phyloP scores from a whole-genome alignment of 2,888 invertebrate genomes.

The Hipparchia sbordonii region DNA sequence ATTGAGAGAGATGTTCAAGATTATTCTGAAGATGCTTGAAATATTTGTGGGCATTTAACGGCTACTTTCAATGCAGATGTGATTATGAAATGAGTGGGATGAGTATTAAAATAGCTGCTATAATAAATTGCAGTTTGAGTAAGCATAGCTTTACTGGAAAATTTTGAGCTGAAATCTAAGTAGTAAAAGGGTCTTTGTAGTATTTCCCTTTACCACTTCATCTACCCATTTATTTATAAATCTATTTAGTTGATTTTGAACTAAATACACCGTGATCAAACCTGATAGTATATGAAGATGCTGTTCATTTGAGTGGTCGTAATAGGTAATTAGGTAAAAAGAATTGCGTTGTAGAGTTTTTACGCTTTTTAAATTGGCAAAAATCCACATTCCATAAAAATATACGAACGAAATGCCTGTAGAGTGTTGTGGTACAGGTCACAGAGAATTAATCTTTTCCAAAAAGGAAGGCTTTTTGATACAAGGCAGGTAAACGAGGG shows the following conservation, averaged over 20 bases:
- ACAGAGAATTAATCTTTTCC: too few species aligned
- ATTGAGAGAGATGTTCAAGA: conserved; percentile 30
- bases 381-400: not conserved
- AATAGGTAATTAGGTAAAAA: conserved; percentile 2
- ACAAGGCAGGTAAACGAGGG: too few species aligned
- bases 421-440: too few species aligned
- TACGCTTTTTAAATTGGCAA: not conserved
- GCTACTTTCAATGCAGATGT: not conserved
- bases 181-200: too few species aligned
- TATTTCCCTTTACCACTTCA: too few species aligned
- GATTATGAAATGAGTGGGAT: not conserved
- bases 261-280: too few species aligned
- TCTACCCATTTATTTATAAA: too few species aligned
- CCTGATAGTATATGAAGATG: too few species aligned
- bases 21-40: conserved; percentile 16
- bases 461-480: too few species aligned
- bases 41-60: conserved; percentile 12
- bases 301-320: not conserved
- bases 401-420: not conserved
- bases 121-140: not conserved
- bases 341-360: conserved; percentile 13
- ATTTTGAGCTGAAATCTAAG: too few species aligned
- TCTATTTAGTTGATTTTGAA: too few species aligned
- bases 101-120: not conserved
- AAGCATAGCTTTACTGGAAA: too few species aligned